These are phyloP conservation scores for Hemibagrus wyckioides DNA, from an alignment of 2,113 vertebrate genomes.

Conservation along the genomic window DNA sequence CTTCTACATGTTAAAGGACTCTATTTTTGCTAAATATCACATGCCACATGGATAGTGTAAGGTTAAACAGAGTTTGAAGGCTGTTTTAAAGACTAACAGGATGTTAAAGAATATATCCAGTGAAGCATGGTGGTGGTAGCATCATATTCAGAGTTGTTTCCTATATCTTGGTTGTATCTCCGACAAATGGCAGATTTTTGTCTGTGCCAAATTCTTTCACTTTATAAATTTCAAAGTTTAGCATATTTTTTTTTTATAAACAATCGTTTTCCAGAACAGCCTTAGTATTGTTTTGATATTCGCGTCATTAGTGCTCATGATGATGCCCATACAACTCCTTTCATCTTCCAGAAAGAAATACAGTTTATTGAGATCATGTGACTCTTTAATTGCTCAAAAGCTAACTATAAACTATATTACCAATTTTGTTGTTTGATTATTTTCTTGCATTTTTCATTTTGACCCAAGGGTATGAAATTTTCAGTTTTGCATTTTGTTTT, in stretches of 20 bases:
- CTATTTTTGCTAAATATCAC: background rate
- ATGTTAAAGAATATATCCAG: background rate
- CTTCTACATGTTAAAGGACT: background rate
- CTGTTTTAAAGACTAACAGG: background rate
- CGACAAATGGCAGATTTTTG: background rate
- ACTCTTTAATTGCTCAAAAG: background rate
- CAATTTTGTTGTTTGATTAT: background rate
- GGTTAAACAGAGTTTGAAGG: background rate
- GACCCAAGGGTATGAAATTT: background rate
- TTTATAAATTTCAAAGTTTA: background rate
- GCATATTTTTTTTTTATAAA: background rate
- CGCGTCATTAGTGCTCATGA: background rate
- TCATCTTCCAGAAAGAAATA: background rate
- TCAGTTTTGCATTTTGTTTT: background rate
- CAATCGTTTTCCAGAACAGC: background rate
- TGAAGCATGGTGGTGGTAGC: background rate
- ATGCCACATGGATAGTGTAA: background rate
- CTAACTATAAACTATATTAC: background rate
- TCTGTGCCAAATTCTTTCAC: too few relatives aligned
- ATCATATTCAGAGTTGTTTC: background rate
- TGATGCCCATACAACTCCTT: background rate
- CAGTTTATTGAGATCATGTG: background rate
- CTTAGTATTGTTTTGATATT: background rate
- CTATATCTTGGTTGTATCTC: background rate
- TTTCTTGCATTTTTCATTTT: background rate